Conservation (phyloP, 1,140 invertebrate genomes). For the Drosophila sproati region DNA sequence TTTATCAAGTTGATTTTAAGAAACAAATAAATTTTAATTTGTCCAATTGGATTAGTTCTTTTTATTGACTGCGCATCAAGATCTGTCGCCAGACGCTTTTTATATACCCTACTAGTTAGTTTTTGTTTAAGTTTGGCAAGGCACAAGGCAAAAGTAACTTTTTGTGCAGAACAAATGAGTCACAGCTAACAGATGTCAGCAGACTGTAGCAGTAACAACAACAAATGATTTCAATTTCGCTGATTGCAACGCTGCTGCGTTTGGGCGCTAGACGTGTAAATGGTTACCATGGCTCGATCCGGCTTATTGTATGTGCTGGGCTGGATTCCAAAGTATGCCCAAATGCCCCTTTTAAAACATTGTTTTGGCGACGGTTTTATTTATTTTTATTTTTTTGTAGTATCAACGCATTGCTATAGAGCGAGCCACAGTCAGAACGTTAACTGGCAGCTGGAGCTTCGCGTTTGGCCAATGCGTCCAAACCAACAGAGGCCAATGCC, state of each 20-base stretch:
- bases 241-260: conserved; percentile 58
- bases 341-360: conserved; percentile 78
- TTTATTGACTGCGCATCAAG: too few species aligned
- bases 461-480: conserved; percentile 15
- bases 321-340: conserved; percentile 71
- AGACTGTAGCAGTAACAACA: conserved; percentile 47
- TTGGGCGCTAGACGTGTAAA: conserved; percentile 31
- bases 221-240: conserved; percentile 74
- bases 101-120: conserved; percentile 10
- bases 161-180: conserved; percentile 53
- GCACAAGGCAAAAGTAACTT: conserved; percentile 51
- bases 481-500: conserved; percentile 77
- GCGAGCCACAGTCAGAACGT: conserved; percentile 33
- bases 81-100: too few species aligned
- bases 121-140: conserved; percentile 40
- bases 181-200: conserved; percentile 57
- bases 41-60: too few species aligned
- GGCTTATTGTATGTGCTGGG: conserved; percentile 73
- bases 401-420: neutral
- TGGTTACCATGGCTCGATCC: conserved; percentile 41
- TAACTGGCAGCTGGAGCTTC: conserved; percentile 53
- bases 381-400: conserved; percentile 16
- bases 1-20: neutral
- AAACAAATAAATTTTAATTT: too few species aligned
- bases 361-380: conserved; percentile 64